Evolutionary conservation across 1,140 invertebrate species (phyloP).

Genomic region (Nomia melanderi): DNA sequence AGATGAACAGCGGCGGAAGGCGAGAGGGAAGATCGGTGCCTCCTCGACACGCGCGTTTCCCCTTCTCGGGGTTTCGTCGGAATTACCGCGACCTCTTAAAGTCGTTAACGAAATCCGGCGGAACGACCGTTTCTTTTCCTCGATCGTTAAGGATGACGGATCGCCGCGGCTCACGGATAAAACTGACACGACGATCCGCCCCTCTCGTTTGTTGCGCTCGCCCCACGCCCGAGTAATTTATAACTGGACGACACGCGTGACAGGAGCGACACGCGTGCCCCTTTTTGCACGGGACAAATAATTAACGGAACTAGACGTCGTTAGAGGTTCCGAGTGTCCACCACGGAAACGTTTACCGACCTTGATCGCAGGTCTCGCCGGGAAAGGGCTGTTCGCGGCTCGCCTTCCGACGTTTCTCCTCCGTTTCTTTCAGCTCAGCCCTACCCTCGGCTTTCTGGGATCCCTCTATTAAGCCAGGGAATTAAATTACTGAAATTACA

Average conservation of each 20-base stretch:
- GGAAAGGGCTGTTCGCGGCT: background rate
- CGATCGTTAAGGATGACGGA: constrained; percentile 51
- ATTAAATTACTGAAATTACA: constrained; percentile 73
- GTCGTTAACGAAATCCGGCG: constrained; percentile 55
- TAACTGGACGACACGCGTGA: constrained; percentile 21
- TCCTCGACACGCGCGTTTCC: constrained; percentile 15
- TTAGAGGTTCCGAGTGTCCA: constrained; percentile 1
- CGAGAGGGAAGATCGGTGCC: background rate
- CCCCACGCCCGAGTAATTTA: constrained; percentile 45
- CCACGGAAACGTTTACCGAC: no score
- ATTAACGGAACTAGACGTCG: constrained; percentile 32
- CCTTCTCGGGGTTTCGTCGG: constrained; percentile 14
- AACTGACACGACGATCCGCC: constrained; percentile 41
- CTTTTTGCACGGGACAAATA: background rate
- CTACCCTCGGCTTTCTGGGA: constrained; percentile 13
- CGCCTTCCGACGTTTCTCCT: background rate
- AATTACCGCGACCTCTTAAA: constrained; percentile 45
- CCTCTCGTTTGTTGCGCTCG: constrained; percentile 38
- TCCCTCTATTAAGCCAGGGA: constrained; percentile 61
- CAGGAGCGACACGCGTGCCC: background rate
- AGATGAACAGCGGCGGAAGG: background rate
- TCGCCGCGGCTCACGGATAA: constrained; percentile 27
- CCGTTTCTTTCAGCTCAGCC: constrained; percentile 40
- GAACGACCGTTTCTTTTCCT: constrained; percentile 20
- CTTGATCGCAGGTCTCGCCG: constrained; percentile 6